Evolutionary conservation across 1,140 invertebrate species (phyloP), one percentile per base, ranked within the genome.

Genomic region (Zelostemma sp.): DNA sequence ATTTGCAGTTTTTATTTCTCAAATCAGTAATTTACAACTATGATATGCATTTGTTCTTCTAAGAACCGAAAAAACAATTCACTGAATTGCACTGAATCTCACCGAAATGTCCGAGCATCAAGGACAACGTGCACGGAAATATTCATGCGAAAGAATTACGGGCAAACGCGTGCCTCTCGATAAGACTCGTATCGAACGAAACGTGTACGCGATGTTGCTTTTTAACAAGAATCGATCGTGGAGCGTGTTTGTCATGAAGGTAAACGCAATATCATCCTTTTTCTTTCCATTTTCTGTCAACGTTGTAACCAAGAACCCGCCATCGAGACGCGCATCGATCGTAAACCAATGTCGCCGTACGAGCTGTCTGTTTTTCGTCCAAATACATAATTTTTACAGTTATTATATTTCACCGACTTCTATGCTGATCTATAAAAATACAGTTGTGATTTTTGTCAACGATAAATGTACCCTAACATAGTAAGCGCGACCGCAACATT

Each of bases 21-120:
- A 84, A 84, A 84, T 84, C 79, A 75, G 75, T 84, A 83, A 82
- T 86, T 91, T 92, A 92, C 91, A 92, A 90, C 91, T 92, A 92
- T 92, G 90, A 92, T 92, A 92, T 92, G 91, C 91, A 92, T 91
- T 90, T 89, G 89, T 90, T 91, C 88, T 88, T 91, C 89, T 90
- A 88, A 88, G 88, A 88, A 88, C 87, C 87, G 87, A 88, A 88
- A 86, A 75, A 86, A 88, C 73, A 56, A 64, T 35, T n/a, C 6
- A 35, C 25, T 8, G 25, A 28, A 28, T 28, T n/a, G n/a, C 8
- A 25, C 21, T 25, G 3, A 25, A 25, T 64, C 56, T 72, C 40
- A 72, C 51, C 60, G 56, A 69, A 63, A 63, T 69, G 56, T 64
- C 67, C 67, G 53, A 69, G 35, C 64, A 64, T 53, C 57, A 69